phyloP scores from a whole-genome alignment of 2,113 vertebrate genomes.

The Neopipo cinnamomea region DNA sequence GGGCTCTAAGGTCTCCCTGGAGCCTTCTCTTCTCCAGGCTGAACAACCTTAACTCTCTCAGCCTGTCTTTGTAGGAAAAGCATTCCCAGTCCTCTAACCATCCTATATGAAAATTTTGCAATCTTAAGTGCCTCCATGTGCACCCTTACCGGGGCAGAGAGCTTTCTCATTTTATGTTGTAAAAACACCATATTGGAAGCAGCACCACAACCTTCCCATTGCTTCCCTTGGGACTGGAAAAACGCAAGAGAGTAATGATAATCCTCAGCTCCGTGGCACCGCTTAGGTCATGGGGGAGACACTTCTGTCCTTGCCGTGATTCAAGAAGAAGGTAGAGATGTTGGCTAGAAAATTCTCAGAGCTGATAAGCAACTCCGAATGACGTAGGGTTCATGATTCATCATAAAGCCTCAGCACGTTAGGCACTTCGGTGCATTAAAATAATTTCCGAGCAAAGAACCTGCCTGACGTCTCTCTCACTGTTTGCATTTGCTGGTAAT shows the following conservation, averaged over 20 bases:
- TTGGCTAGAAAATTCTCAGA: not conserved
- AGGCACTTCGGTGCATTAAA: not conserved
- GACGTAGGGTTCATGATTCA: not conserved
- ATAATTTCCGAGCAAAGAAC: not conserved
- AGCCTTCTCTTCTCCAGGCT: not conserved
- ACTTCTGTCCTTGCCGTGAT: not conserved
- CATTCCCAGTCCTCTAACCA: not conserved
- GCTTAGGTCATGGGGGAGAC: rapidly evolving
- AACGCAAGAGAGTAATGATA: not conserved
- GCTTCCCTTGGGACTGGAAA: not conserved
- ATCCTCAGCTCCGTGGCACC: not conserved
- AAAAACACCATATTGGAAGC: not conserved
- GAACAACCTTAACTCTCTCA: not conserved
- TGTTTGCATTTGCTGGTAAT: not conserved
- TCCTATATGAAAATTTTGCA: not conserved
- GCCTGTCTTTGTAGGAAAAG: not conserved
- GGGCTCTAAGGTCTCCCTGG: not conserved
- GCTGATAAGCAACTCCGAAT: not conserved
- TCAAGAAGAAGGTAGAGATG: not conserved
- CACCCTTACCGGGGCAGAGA: not conserved
- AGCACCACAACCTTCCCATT: not conserved
- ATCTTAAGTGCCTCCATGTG: not conserved
- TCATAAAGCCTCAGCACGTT: not conserved
- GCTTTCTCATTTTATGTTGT: not conserved
- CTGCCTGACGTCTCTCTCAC: not conserved